A percentile compares a stretch with the other conserved stretches of the same genome.
Conservation (phyloP, 92 coral and sea anemone species). For the Porites divaricata region DNA sequence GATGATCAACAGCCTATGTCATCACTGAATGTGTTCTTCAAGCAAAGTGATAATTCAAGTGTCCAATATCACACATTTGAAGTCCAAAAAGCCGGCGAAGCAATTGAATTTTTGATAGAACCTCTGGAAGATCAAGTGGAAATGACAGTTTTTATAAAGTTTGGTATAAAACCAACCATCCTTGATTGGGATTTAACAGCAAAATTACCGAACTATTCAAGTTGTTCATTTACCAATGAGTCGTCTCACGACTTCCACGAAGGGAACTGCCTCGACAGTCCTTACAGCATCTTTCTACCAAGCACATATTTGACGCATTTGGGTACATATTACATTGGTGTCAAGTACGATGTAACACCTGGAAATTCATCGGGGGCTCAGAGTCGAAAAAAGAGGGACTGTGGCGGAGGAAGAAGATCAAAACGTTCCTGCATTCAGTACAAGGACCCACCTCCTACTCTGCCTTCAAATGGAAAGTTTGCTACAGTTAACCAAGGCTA, state of each 20-base stretch:
- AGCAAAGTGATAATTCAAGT: constrained; percentile 57
- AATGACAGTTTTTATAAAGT: constrained; percentile 54
- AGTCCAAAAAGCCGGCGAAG: constrained; percentile 46
- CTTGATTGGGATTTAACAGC: constrained; percentile 33
- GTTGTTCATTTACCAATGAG: constrained; percentile 6
- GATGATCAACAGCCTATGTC: constrained; percentile 10
- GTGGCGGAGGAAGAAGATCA: constrained; percentile 60
- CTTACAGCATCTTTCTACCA: constrained; percentile 48
- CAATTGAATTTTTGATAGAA: constrained; percentile 58
- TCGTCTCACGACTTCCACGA: not conserved
- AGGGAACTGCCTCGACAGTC: constrained; percentile 55
- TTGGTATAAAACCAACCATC: constrained; percentile 58
- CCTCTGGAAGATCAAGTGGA: constrained; percentile 59
- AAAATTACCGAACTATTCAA: constrained; percentile 55
- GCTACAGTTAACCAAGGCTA: constrained; percentile 33
- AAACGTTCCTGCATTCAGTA: constrained; percentile 81
- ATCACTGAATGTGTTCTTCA: constrained; percentile 42
- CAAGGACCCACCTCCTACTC: constrained; percentile 83
- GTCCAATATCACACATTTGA: constrained; percentile 69
- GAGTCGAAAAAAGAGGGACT: constrained; percentile 63
- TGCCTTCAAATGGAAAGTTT: constrained; percentile 64
- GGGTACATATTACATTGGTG: constrained; percentile 65
- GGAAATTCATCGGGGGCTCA: constrained; percentile 6
- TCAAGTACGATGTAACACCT: constrained; percentile 33
- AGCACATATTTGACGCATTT: constrained; percentile 27